These are phyloP conservation scores for Aromia moschata DNA, from an alignment of 2,888 invertebrate genomes.

Conservation along the genomic window DNA sequence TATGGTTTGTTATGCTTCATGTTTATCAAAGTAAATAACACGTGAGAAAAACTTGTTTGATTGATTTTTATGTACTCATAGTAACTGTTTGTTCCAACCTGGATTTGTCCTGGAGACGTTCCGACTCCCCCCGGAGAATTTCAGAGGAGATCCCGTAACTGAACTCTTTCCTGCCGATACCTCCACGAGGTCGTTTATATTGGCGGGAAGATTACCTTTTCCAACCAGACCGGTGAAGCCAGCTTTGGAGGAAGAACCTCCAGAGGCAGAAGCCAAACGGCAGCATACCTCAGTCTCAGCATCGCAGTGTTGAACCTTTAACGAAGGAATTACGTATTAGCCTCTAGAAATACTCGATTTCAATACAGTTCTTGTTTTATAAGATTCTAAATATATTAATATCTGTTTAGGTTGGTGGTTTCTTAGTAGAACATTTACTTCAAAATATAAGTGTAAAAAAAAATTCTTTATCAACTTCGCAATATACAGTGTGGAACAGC, in stretches of 20 bases:
- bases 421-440: too few relatives aligned
- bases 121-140: slow-evolving; percentile 50
- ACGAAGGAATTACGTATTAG: too few relatives aligned
- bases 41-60: neutral
- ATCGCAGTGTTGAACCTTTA: slow-evolving; percentile 36
- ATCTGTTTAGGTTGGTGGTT: too few relatives aligned
- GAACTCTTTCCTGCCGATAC: slow-evolving; percentile 53
- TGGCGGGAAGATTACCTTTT: slow-evolving; percentile 39
- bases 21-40: slow-evolving; percentile 1
- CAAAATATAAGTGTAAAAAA: too few relatives aligned
- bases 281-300: slow-evolving; percentile 47
- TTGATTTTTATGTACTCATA: neutral
- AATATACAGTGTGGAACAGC: too few relatives aligned
- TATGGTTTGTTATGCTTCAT: too few relatives aligned
- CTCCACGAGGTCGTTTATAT: slow-evolving; percentile 43
- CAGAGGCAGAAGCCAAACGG: slow-evolving; percentile 28
- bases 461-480: too few relatives aligned
- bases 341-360: too few relatives aligned
- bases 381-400: too few relatives aligned
- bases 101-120: slow-evolving; percentile 52
- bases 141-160: slow-evolving; percentile 47
- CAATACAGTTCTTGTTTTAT: too few relatives aligned
- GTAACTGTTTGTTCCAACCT: slow-evolving; percentile 40
- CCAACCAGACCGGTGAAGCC: slow-evolving; percentile 17
- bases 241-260: slow-evolving; percentile 2